Base-by-base conservation (phyloP, 2,888 invertebrate genomes). In the Diarsia brunnea region DNA sequence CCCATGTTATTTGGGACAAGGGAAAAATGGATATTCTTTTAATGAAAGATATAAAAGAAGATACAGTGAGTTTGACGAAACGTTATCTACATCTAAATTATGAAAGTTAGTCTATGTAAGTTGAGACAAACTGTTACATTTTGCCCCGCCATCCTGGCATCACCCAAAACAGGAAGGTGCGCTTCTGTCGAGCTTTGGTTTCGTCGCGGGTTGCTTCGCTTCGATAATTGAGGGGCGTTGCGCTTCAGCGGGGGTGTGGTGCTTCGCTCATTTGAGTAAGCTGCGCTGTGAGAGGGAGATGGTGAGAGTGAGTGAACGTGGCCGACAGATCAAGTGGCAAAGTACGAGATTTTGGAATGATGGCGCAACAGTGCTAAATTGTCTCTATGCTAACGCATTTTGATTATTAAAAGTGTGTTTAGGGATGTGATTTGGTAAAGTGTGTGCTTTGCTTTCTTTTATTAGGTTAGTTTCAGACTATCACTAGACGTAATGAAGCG, bases 131-230 rank as follows among this genome's bases (percentile, higher is more conserved):
- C 24, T 14, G 24, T 55, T 14, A 2, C 55, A 5, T 5, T 55
- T 0, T 0, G 2, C 14, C 2, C 4, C 53, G n/a, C 53, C 53
- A 19, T 51, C 16, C 12, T 19, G 21, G 43, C 10, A 10, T 38
- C 7, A 24, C 49, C 24, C 4, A 31, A n/a, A n/a, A n/a, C n/a
- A n/a, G n/a, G n/a, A n/a, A 4, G 2, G 49, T n/a, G 14, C 5
- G 31, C 58, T 69, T 68, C 21, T 70, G 68, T 55, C 58, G 73
- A 73, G 84, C 84, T 79, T 79, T 78, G 80, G 75, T 71, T 70
- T 73, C 73, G 71, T 68, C 75, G 75, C 31, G 69, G 65, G 82
- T 75, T 69, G 78, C 81, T 79, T 80, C 67, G 77, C 69, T 82
- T 84, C 55, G 69, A 74, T 72, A 43, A n/a, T 55, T 45, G 12